phyloP scores from a whole-genome alignment of 1,140 invertebrate genomes.

The Tribolium castaneum region DNA sequence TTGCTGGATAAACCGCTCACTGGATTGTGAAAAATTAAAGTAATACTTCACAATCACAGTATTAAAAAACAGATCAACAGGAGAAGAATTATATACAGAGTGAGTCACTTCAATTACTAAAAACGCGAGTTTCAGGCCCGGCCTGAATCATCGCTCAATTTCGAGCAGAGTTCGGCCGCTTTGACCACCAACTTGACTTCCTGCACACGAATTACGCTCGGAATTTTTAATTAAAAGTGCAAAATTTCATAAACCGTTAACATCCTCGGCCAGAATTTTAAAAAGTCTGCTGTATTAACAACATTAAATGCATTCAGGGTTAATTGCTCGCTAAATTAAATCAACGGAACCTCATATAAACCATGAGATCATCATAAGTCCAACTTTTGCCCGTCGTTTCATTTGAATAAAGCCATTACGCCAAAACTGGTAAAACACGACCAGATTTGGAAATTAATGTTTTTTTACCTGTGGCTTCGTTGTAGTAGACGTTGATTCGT shows the following conservation, averaged over 20 bases:
- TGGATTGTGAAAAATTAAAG: no score
- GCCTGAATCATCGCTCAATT: conserved; percentile 34
- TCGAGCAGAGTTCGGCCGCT: conserved; percentile 3
- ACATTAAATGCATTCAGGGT: background rate
- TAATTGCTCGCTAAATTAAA: background rate
- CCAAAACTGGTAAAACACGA: conserved; percentile 57
- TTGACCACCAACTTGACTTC: background rate
- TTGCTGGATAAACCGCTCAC: no score
- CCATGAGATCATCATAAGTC: background rate
- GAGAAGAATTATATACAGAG: no score
- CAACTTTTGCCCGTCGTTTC: background rate
- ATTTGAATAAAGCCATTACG: conserved; percentile 15
- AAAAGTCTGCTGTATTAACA: background rate
- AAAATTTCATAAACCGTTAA: conserved; percentile 4
- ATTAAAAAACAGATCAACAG: no score
- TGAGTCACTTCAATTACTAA: background rate
- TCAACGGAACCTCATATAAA: background rate
- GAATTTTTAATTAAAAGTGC: conserved; percentile 7
- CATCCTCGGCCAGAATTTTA: background rate
- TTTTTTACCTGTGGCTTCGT: conserved; percentile 77
- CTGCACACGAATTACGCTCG: background rate
- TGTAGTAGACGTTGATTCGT: conserved; percentile 89
- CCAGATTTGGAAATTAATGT: conserved; percentile 66
- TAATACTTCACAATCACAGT: no score
- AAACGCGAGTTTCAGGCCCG: background rate